A percentile compares a stretch with the other conserved stretches of the same genome.
Conservation (phyloP, 1,140 invertebrate species). For the Pemphigus obesinymphae region DNA sequence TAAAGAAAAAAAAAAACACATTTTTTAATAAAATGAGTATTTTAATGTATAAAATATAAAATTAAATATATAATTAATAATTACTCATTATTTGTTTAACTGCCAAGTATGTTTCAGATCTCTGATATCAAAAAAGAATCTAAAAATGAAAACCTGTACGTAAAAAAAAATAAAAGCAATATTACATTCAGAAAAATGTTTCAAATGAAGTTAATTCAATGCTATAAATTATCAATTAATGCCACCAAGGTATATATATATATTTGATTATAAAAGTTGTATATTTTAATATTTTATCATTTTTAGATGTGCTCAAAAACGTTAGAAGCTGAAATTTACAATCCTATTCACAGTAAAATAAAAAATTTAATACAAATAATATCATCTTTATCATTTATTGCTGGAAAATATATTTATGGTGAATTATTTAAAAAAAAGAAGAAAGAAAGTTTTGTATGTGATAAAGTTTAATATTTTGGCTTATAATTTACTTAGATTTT, state of each 20-base stretch:
- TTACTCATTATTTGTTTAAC: not conserved
- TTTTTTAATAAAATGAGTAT: not conserved
- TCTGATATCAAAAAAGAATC: conserved; percentile 28
- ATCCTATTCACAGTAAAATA: conserved; percentile 23
- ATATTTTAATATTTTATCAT: not conserved
- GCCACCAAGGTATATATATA: not conserved
- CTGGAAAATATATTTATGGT: conserved; percentile 18
- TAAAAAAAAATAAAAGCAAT: conserved; percentile 6
- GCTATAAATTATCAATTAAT: conserved; percentile 18
- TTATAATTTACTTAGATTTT: not conserved
- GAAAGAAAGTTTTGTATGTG: conserved; percentile 17
- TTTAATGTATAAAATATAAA: no score
- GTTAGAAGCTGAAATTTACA: not conserved
- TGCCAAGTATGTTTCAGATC: not conserved
- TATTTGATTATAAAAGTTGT: not conserved
- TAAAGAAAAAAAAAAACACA: no score
- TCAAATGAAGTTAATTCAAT: conserved; percentile 16
- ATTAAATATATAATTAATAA: no score
- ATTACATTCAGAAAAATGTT: not conserved
- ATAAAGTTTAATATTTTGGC: not conserved
- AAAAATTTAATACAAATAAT: not conserved
- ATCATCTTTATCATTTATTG: conserved; percentile 7
- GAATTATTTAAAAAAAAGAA: conserved; percentile 2
- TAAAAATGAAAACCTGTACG: not conserved
- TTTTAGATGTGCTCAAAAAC: not conserved